Evolutionary conservation across 2,113 vertebrate species (phyloP).

Genomic region (Carlito syrichta): DNA sequence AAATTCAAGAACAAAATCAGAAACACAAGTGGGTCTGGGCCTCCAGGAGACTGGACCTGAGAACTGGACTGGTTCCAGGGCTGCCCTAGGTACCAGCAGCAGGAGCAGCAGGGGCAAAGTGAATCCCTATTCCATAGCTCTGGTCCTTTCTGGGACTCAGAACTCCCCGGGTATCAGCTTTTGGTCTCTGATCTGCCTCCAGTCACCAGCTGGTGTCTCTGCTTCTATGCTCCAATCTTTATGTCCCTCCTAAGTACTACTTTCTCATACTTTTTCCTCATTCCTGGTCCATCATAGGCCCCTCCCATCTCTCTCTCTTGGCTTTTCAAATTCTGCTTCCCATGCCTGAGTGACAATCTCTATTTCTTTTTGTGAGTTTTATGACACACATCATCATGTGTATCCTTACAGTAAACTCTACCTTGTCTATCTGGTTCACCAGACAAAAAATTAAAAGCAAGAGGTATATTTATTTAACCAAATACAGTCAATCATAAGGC

Average conservation of each 20-base stretch:
- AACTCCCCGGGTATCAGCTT: neutral
- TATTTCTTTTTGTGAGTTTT: neutral
- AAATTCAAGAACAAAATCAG: conserved; percentile 9
- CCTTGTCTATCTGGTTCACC: neutral
- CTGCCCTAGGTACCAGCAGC: neutral
- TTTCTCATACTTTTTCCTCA: neutral
- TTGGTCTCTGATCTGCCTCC: neutral
- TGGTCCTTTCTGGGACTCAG: neutral
- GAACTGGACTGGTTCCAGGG: neutral
- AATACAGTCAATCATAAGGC: neutral
- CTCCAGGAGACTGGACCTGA: neutral
- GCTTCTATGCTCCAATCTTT: neutral
- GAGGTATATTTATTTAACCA: neutral
- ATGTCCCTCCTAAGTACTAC: neutral
- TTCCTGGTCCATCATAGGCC: neutral
- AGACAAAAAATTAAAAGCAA: neutral
- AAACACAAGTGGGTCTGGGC: neutral
- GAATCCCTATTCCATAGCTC: neutral
- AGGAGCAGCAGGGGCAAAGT: neutral
- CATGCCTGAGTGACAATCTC: neutral
- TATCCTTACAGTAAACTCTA: neutral
- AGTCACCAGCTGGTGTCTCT: neutral
- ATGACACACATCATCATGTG: neutral
- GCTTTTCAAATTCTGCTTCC: neutral
- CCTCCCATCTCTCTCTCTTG: neutral